Percentiles rank a stretch among this genome's conserved stretches.
Evolutionary conservation across 2,888 invertebrate species (phyloP).

Genomic region (Gryllus longicercus): DNA sequence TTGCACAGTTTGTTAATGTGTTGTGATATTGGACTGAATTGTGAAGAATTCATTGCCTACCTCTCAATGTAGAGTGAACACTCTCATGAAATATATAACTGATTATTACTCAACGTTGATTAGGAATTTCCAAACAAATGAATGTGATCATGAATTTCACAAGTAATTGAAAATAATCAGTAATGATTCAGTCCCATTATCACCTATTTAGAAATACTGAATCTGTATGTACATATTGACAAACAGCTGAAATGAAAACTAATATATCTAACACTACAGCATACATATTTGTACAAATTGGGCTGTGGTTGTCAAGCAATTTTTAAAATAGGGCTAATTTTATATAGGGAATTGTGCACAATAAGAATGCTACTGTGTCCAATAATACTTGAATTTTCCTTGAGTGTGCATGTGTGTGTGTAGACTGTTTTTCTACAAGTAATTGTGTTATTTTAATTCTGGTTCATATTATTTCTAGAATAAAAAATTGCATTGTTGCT

Average conservation of each 20-base stretch:
- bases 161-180: no score
- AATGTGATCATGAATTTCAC: no score
- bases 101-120: no score
- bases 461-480: background rate
- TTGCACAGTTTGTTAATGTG: no score
- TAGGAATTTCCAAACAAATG: no score
- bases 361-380: background rate
- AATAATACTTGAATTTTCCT: background rate
- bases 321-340: background rate
- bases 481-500: background rate
- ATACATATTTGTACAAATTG: background rate
- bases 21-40: no score
- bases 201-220: no score
- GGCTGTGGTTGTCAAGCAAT: background rate
- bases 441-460: background rate
- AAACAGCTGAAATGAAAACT: background rate
- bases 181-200: no score
- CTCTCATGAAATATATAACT: no score
- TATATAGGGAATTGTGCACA: background rate
- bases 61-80: no score
- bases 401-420: background rate
- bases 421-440: background rate
- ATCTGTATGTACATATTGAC: no score
- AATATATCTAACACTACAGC: background rate
- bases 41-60: no score